Conservation (phyloP, 2,888 invertebrate species). For the Pollenia amentaria region DNA sequence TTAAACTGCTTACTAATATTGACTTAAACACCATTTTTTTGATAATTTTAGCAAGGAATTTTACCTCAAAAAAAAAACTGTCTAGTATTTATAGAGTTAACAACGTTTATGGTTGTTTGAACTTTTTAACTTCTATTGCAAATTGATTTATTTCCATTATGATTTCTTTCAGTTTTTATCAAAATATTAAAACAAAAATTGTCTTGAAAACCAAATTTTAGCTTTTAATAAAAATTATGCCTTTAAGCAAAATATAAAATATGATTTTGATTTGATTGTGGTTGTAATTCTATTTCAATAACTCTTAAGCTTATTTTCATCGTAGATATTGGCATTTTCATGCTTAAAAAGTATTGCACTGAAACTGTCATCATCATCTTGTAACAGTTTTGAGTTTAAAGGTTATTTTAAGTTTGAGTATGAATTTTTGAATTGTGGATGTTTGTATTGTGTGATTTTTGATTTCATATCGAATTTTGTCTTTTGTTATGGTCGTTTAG, state of each 20-base stretch:
- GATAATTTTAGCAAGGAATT: constrained; percentile 40
- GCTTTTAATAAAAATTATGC: constrained; percentile 7
- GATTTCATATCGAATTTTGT: constrained; percentile 30
- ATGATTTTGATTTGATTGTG: constrained; percentile 49
- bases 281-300: constrained; percentile 21
- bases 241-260: constrained; percentile 49
- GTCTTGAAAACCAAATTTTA: constrained; percentile 29
- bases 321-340: constrained; percentile 9
- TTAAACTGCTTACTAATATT: neutral
- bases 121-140: constrained; percentile 2
- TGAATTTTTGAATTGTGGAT: constrained; percentile 20
- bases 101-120: constrained; percentile 10
- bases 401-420: constrained; percentile 51
- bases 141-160: constrained; percentile 14
- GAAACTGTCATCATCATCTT: constrained; percentile 68
- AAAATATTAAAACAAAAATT: constrained; percentile 6
- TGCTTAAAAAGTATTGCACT: constrained; percentile 6
- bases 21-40: constrained; percentile 31
- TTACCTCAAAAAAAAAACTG: constrained; percentile 7
- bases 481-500: constrained; percentile 47
- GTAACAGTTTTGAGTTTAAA: constrained; percentile 68
- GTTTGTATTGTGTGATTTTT: constrained; percentile 26
- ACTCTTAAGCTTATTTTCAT: constrained; percentile 11
- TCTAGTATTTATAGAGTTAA: constrained; percentile 2
- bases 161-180: neutral